Percentiles rank a stretch among this genome's conserved stretches.
Evolutionary conservation across 2,113 vertebrate genomes (phyloP).

Genomic region (Sialia sialis): DNA sequence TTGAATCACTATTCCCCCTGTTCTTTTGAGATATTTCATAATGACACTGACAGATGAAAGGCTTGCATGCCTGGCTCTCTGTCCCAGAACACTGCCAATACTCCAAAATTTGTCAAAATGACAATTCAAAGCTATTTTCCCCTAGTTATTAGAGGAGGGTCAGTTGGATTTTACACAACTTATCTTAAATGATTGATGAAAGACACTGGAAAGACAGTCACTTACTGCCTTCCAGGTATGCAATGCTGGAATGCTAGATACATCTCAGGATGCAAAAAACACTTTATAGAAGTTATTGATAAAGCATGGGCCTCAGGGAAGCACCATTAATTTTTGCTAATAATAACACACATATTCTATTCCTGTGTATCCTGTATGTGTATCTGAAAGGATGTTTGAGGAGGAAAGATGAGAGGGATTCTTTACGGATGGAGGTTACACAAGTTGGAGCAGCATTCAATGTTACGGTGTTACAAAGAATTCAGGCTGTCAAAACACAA

Average conservation of each 20-base stretch:
- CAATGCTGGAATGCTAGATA: not conserved
- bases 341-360: not conserved
- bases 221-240: not conserved
- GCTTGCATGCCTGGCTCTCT: not conserved
- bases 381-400: not conserved
- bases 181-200: slow-evolving; percentile 22
- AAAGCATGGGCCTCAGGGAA: not conserved
- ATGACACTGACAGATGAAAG: slow-evolving; percentile 33
- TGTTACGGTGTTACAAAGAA: not conserved
- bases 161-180: slow-evolving; percentile 37
- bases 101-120: slow-evolving; percentile 46
- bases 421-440: not conserved
- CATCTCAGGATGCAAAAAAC: not conserved
- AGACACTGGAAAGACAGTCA: slow-evolving; percentile 1
- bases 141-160: slow-evolving; percentile 39
- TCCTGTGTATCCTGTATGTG: not conserved
- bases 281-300: not conserved
- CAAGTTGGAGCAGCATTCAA: not conserved
- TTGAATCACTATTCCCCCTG: not conserved
- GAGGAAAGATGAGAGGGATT: not conserved
- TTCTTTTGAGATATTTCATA: slow-evolving; percentile 34
- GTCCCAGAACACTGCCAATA: slow-evolving; percentile 23
- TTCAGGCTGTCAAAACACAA: not conserved
- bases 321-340: not conserved
- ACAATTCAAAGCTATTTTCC: slow-evolving; percentile 38